Conservation (phyloP, 2,888 invertebrate species). For the Lasioglossum figueresi region DNA sequence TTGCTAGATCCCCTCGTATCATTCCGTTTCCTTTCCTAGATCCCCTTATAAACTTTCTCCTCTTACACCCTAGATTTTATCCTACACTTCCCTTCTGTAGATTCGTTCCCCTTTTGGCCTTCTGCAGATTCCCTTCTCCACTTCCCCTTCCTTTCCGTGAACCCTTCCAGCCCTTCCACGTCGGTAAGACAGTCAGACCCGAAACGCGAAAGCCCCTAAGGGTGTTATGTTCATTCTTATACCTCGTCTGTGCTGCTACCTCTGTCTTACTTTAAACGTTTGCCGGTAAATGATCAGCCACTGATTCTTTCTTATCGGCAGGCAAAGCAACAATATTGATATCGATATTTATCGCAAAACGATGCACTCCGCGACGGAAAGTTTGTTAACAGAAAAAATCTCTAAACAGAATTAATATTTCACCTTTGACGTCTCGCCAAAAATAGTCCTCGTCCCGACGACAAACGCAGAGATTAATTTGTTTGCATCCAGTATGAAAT, state of each 20-base stretch:
- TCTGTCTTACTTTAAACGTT: not conserved
- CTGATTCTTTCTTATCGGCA: not conserved
- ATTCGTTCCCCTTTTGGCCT: not conserved
- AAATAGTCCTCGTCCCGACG: not conserved
- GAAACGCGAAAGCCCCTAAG: not conserved
- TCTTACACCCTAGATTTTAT: not conserved
- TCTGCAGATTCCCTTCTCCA: no score
- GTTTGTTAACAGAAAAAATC: not conserved
- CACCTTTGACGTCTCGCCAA: not conserved
- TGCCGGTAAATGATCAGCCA: conserved; percentile 46
- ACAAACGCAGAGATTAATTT: conserved; percentile 51
- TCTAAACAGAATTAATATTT: not conserved
- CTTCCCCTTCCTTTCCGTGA: no score
- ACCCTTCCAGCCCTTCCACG: not conserved
- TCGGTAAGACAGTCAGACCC: not conserved
- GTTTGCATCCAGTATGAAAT: conserved; percentile 25
- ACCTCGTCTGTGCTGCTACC: not conserved
- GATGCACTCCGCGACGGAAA: not conserved
- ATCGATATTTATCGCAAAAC: not conserved
- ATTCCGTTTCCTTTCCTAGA: no score
- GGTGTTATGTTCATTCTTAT: not conserved
- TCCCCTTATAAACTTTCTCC: no score
- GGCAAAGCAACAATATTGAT: no score
- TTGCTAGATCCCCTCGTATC: no score
- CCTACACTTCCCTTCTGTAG: not conserved